Conservation (phyloP, 2,888 invertebrate species). For the Hypomecis atomaria region DNA sequence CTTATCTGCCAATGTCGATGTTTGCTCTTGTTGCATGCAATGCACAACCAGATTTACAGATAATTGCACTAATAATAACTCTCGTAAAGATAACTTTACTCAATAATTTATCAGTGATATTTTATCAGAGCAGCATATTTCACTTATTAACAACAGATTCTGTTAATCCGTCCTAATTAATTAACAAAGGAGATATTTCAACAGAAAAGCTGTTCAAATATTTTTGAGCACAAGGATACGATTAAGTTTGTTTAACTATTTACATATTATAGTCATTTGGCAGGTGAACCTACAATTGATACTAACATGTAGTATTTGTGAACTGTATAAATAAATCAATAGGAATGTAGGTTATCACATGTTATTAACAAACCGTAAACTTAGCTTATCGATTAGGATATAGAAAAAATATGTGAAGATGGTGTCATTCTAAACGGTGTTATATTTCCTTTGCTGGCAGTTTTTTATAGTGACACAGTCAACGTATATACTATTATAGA, state of each 20-base stretch:
- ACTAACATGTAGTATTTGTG: conserved; percentile 33
- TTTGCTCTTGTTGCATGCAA: conserved; percentile 40
- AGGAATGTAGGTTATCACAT: conserved; percentile 60
- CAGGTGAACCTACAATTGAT: conserved; percentile 38
- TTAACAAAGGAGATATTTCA: neutral
- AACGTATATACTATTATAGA: conserved; percentile 41
- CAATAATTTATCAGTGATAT: conserved; percentile 20
- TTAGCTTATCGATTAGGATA: conserved; percentile 53
- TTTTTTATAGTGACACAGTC: conserved; percentile 16
- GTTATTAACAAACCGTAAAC: conserved; percentile 56
- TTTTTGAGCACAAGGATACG: conserved; percentile 14
- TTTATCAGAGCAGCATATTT: conserved; percentile 22
- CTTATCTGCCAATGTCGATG: conserved; percentile 55
- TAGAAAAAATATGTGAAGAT: conserved; percentile 49
- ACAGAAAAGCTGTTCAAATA: conserved; percentile 14
- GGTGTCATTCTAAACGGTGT: conserved; percentile 53
- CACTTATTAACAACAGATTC: conserved; percentile 18
- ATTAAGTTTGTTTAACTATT: conserved; percentile 14
- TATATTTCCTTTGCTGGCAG: conserved; percentile 32
- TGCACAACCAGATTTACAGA: conserved; percentile 38
- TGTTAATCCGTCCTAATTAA: conserved; percentile 28
- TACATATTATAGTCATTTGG: conserved; percentile 33
- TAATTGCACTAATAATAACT: conserved; percentile 23
- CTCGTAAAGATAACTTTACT: conserved; percentile 20
- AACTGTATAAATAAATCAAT: conserved; percentile 40